Base-by-base conservation (phyloP, 2,888 invertebrate species). In the Neoitamus cyanurus region DNA sequence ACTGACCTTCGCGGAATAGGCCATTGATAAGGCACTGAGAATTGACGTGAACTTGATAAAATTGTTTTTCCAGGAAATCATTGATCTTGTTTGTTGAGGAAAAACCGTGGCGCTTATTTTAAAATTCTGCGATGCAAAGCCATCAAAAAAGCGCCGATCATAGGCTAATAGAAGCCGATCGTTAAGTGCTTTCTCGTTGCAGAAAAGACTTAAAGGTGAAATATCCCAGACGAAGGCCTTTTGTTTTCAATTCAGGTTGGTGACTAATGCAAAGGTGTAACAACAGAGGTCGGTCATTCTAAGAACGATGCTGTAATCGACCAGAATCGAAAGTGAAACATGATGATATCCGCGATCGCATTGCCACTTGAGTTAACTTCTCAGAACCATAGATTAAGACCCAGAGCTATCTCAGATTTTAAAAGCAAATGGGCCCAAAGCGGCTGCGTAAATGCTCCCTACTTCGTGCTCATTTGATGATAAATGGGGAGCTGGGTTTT, bases 31-130 rank as follows among this genome's bases (percentile, higher is more conserved):
- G 58, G 3, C 46, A 78, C 58, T 78, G 78, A 13, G 15, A 6
- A n/a, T 42, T 42, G 77, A 75, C 75, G 75, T 28, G 42, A n/a
- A 42, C 30, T 58, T 78, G 78, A 78, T 78, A 78, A 78, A 78
- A 48, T 7, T 31, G 31, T 28, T 28, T 73, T 78, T 78, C 78
- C 31, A 30, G 58, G 78, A 78, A 78, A 31, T 30, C 58, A 78
- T 78, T 78, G 48, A 48, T 78, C 31, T 78, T 78, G 78, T 78
- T 78, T 78, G 58, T 20, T 58, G 3, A 58, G 78, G 34, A 78
- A 78, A 78, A 78, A 7, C 78, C 78, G 48, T 25, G 25, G 25
- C 20, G 31, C 48, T 15, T 78, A 20, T 34, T 42, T 78, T 20
- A 48, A 3, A 48, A 20, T 48, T 20, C 7, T 5, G 48, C 48